A percentile compares a stretch with the other conserved stretches of the same genome.
Conservation (phyloP, 2,888 invertebrate species). For the Cephus pulcher region DNA sequence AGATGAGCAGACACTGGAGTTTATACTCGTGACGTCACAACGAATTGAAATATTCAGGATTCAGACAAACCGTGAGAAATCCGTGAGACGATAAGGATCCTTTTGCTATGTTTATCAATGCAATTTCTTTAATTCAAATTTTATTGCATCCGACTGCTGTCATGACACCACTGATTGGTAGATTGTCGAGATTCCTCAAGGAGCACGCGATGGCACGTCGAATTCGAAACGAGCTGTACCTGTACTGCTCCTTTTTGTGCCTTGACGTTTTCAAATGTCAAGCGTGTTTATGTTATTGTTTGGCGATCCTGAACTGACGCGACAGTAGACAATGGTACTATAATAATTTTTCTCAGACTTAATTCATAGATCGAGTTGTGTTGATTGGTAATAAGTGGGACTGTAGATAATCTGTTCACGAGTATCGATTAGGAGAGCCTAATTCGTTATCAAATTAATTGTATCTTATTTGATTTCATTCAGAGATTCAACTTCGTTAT, state of each 20-base stretch:
- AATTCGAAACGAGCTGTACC: neutral
- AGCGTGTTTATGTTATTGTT: neutral
- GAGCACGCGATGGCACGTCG: neutral
- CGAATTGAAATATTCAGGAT: neutral
- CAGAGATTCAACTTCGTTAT: neutral
- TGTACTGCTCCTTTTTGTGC: neutral
- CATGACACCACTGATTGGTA: neutral
- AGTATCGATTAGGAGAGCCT: neutral
- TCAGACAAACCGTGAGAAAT: neutral
- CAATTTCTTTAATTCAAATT: neutral
- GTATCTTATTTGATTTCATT: neutral
- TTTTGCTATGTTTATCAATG: neutral
- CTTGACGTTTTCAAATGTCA: neutral
- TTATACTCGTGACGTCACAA: neutral
- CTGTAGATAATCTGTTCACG: neutral
- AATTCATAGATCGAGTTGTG: neutral
- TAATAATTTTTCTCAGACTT: neutral
- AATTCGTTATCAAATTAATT: neutral
- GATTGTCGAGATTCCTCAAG: neutral
- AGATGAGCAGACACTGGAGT: neutral
- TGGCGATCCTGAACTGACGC: neutral
- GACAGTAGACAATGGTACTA: neutral
- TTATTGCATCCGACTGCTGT: neutral
- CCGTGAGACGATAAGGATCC: neutral
- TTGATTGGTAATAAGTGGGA: neutral